phyloP scores from a whole-genome alignment of 2,113 vertebrate genomes.

The Ariopsis seemanni region DNA sequence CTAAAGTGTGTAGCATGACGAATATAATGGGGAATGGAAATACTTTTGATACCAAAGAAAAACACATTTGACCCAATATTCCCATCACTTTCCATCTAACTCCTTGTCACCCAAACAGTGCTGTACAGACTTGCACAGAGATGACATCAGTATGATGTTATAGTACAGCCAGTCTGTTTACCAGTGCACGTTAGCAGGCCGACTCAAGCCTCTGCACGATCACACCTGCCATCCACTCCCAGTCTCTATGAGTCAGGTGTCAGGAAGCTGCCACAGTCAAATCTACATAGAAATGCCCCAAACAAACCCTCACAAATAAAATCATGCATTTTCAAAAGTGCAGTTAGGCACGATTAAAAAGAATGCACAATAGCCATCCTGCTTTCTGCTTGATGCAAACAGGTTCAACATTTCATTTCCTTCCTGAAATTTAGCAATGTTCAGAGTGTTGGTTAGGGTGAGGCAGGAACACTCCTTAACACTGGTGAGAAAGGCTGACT shows the following conservation, averaged over 20 bases:
- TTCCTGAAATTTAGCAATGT: conserved; percentile 22
- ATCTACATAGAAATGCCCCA: background rate
- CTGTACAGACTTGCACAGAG: conserved; percentile 27
- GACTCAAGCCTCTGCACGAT: conserved; percentile 41
- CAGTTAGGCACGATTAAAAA: background rate
- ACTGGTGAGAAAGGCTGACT: conserved; percentile 46
- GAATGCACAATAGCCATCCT: conserved; percentile 31
- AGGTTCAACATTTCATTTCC: conserved; percentile 24
- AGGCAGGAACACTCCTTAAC: conserved; percentile 9
- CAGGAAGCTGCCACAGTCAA: background rate
- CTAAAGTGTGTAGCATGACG: background rate
- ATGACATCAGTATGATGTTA: conserved; percentile 20
- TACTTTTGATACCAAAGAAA: background rate
- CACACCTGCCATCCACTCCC: conserved; percentile 42
- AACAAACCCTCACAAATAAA: background rate
- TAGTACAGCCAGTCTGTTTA: background rate
- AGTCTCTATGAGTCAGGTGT: conserved; percentile 64
- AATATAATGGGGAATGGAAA: background rate
- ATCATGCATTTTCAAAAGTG: background rate
- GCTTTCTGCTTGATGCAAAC: background rate
- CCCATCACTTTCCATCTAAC: background rate
- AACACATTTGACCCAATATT: background rate
- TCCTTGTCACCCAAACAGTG: background rate
- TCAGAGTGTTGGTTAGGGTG: background rate
- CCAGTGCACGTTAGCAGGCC: conserved; percentile 1